A percentile compares a stretch with the other conserved stretches of the same genome.
Conservation (phyloP, 2,113 vertebrate species). For the Melanocharis versteri region DNA sequence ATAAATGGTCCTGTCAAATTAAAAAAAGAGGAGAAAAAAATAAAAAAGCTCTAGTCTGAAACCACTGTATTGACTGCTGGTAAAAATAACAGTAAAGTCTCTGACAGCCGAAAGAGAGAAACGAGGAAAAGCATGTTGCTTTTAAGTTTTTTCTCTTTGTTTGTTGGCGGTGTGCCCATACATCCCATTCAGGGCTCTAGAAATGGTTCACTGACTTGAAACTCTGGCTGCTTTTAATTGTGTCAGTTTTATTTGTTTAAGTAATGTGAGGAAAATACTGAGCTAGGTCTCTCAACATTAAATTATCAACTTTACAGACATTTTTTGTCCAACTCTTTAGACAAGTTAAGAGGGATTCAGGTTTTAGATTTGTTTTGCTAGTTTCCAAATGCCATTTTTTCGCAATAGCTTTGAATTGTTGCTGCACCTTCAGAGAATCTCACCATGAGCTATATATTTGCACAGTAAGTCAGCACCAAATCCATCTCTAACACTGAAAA, state of each 20-base stretch:
- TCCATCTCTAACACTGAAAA: neutral
- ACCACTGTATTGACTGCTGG: neutral
- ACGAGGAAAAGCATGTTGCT: conserved; percentile 5
- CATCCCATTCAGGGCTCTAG: conserved; percentile 1
- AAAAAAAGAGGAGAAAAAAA: neutral
- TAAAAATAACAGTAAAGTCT: conserved; percentile 30
- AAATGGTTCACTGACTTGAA: conserved; percentile 36
- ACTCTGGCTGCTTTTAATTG: conserved; percentile 42
- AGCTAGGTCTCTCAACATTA: neutral
- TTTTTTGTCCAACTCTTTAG: neutral
- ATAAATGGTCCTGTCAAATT: neutral
- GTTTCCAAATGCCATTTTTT: neutral
- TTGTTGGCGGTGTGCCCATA: neutral
- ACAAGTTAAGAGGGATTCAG: neutral
- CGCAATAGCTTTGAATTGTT: neutral
- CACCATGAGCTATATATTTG: neutral
- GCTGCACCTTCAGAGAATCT: neutral
- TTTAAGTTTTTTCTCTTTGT: conserved; percentile 50
- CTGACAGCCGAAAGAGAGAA: conserved; percentile 28
- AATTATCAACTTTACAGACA: neutral
- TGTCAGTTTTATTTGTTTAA: conserved; percentile 33
- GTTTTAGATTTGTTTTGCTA: neutral
- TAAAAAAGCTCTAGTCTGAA: neutral
- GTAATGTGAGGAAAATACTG: conserved; percentile 8
- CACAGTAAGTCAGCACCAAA: neutral